These are phyloP conservation scores for Slavum lentiscoides DNA, from an alignment of 2,888 invertebrate genomes.

Conservation along the genomic window DNA sequence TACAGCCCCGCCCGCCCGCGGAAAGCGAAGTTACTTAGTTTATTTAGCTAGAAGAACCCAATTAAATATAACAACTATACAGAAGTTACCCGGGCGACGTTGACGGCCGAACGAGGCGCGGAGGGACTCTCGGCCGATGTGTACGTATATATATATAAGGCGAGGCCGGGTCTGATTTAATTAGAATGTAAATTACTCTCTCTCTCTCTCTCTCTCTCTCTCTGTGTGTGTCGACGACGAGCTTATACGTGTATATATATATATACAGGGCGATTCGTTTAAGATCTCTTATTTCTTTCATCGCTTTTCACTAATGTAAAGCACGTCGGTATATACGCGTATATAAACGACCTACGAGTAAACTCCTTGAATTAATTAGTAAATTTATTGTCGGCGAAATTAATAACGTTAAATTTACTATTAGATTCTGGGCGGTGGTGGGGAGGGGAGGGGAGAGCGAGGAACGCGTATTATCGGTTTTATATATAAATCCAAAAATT, in stretches of 20 bases:
- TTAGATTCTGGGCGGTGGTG: background rate
- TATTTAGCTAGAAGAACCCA: conserved; percentile 52
- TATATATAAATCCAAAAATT: no score
- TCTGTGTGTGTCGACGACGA: conserved; percentile 22
- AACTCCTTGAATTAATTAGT: no score
- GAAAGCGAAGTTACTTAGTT: conserved; percentile 49
- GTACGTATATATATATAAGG: no score
- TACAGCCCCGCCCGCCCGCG: background rate
- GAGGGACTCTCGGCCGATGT: background rate
- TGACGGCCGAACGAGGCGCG: conserved; percentile 28
- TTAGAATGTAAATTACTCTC: conserved; percentile 53
- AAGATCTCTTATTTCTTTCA: background rate
- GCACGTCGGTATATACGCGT: no score
- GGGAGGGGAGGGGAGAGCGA: no score
- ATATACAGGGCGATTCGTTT: conserved; percentile 41
- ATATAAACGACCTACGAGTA: no score
- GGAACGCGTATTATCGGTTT: no score
- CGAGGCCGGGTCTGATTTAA: conserved; percentile 44
- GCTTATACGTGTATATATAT: conserved; percentile 16
- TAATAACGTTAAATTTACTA: background rate
- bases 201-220: conserved; percentile 31
- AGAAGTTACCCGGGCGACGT: conserved; percentile 52
- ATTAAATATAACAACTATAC: conserved; percentile 52
- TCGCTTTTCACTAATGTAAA: background rate
- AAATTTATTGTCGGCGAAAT: background rate